These are phyloP conservation scores for Apantesis nais DNA, from an alignment of 2,888 invertebrate genomes.

Conservation along the genomic window DNA sequence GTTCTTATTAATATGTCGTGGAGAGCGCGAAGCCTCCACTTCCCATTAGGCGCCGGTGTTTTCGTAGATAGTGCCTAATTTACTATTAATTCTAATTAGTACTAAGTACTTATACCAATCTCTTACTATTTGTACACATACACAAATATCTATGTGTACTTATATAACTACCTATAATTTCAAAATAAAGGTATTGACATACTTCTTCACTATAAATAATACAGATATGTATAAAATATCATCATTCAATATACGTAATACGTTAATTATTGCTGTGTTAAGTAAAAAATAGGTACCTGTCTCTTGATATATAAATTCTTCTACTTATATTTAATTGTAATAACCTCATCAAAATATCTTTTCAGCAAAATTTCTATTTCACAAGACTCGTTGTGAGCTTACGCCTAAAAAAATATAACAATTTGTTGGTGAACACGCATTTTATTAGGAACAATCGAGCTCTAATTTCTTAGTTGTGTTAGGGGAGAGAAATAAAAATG, in stretches of 20 bases:
- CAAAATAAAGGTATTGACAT: background rate
- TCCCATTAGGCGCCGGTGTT: slow-evolving; percentile 44
- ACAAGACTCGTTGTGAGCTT: background rate
- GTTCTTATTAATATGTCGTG: slow-evolving; percentile 20
- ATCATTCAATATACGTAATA: background rate
- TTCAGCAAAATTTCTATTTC: background rate
- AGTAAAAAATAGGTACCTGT: background rate
- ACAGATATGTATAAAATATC: background rate
- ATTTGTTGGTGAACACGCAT: slow-evolving; percentile 23
- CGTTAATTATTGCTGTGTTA: too few species aligned
- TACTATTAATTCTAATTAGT: slow-evolving; percentile 40
- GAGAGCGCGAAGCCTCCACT: slow-evolving; percentile 32
- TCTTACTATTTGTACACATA: slow-evolving; percentile 30
- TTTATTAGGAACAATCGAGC: slow-evolving; percentile 22
- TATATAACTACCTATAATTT: background rate
- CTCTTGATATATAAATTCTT: background rate
- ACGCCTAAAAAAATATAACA: slow-evolving; percentile 11
- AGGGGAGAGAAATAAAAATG: slow-evolving; percentile 38
- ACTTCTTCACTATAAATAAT: background rate
- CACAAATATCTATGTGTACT: background rate
- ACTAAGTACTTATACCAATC: slow-evolving; percentile 34
- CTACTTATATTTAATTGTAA: background rate
- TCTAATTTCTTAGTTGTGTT: slow-evolving; percentile 33
- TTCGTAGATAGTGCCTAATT: slow-evolving; percentile 46
- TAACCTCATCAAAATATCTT: background rate